Base-by-base conservation (phyloP, 53 echinoderm and acorn worm genomes). In the Luidia sarsii region DNA sequence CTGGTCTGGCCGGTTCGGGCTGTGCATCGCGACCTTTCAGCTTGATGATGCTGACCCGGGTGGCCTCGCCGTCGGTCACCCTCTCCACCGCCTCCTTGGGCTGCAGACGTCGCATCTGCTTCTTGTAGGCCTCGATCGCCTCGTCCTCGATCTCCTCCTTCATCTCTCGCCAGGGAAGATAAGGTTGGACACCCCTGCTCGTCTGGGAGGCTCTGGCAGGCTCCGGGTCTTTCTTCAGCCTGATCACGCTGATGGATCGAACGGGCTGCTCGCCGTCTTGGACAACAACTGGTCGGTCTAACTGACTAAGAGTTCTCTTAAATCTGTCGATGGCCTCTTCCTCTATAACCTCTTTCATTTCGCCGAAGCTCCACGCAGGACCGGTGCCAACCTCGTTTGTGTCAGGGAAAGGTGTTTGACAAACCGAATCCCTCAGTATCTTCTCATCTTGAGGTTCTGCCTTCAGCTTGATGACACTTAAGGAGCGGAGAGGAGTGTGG, bases 61-160 rank as follows among this genome's bases (percentile, higher is more conserved):
- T 65, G 45, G 86, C 64, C 22, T 60, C 15, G 32, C 14, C 54
- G 64, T 34, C 36, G 33, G 55, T n/a, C 13, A 67, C 67, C 67
- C 43, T 48, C 35, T 65, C 54, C 7, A 45, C 65, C 64, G 46
- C 52, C 28, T 51, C 36, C n/a, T 57, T 56, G 8, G 63, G 39
- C 29, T 73, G 64, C 18, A 72, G 37, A 49, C 73, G 50, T 64
- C 51, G 19, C 36, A 73, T 64, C 7, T 34, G 63, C 31, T 54
- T 72, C 37, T 63, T 71, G 52, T 84, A 84, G 31, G 71, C 73
- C 7, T 84, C 84, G 50, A 84, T 39, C 35, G 84, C 73, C 38
- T 84, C 84, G 39, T 84, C 73, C 45, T 64, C 72, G 38, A 84
- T 84, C 29, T 84, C 73, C 36, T 73, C 63, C 24, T 72, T 73